These are phyloP conservation scores for Marcusenius ussheri DNA, from an alignment of 2,113 vertebrate species.

Conservation along the genomic window DNA sequence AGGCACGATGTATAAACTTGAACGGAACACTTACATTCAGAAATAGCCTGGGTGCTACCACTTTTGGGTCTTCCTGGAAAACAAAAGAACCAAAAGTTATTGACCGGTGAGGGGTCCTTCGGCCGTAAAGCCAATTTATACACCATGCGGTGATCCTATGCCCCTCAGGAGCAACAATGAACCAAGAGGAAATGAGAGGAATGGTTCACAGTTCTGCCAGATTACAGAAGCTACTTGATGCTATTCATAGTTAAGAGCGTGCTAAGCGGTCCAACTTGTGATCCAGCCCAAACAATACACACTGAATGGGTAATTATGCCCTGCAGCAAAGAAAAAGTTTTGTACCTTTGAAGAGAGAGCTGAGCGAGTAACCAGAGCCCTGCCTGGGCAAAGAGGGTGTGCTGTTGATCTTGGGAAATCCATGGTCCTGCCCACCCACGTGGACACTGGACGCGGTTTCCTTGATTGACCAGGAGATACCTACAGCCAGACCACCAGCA, in stretches of 20 bases:
- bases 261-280: background rate
- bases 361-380: conserved; percentile 76
- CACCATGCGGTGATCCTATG: background rate
- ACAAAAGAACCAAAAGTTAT: background rate
- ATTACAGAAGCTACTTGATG: background rate
- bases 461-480: conserved; percentile 90
- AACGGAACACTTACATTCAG: conserved; percentile 67
- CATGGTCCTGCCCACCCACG: conserved; percentile 50
- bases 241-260: background rate
- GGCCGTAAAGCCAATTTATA: background rate
- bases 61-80: conserved; percentile 69
- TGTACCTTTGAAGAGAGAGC: conserved; percentile 88
- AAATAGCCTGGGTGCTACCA: conserved; percentile 70
- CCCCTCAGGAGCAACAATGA: background rate
- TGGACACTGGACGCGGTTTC: conserved; percentile 73
- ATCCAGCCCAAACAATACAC: background rate
- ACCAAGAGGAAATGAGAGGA: background rate
- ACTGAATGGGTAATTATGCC: background rate
- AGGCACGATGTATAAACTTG: background rate
- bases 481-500: conserved; percentile 47
- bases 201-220: background rate
- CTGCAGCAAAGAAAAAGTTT: background rate
- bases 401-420: conserved; percentile 62
- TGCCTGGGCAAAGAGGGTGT: conserved; percentile 63
- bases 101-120: background rate